Percentiles rank a stretch among this genome's conserved stretches.
Conservation (phyloP, 1,140 invertebrate species). For the Aplysia californica region DNA sequence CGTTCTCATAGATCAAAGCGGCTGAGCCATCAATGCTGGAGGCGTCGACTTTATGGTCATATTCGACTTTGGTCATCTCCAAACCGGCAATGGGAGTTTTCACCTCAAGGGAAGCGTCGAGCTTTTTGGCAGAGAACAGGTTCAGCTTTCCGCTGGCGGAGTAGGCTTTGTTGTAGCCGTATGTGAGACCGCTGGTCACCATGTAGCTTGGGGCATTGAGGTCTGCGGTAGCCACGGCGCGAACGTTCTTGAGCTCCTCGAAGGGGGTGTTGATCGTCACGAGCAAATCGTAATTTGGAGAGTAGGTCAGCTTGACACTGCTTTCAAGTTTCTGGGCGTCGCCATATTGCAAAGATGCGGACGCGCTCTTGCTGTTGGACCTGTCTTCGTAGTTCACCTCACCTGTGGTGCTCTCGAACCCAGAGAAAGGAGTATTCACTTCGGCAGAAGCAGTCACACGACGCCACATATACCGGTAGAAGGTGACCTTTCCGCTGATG, state of each 20-base stretch:
- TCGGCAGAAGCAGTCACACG: slow-evolving; percentile 27
- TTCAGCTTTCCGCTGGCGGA: not conserved
- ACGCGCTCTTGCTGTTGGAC: not conserved
- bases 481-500: slow-evolving; percentile 17
- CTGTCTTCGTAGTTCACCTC: slow-evolving; percentile 37
- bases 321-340: no score
- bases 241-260: no score
- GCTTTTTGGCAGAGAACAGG: not conserved
- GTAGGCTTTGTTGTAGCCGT: not conserved
- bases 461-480: slow-evolving; percentile 9
- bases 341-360: no score
- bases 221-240: no score
- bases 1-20: slow-evolving; percentile 31
- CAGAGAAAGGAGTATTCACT: slow-evolving; percentile 31
- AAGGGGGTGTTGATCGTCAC: no score
- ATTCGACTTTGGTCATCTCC: slow-evolving; percentile 25
- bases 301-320: no score
- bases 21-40: slow-evolving; percentile 30
- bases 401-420: slow-evolving; percentile 21
- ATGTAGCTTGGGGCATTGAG: no score
- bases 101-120: slow-evolving; percentile 31
- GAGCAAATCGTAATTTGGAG: no score
- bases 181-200: no score
- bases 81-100: slow-evolving; percentile 26
- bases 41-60: slow-evolving; percentile 35